phyloP scores from a whole-genome alignment of 2,113 vertebrate genomes.

The human region GRCh38 chr4:78722001-78722500 shows the following conservation, averaged over 20 bases:
- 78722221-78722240: not conserved
- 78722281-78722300: slow-evolving; percentile 17
- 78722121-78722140: not conserved
- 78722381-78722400: not conserved
- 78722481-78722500: not conserved
- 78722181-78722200: not conserved
- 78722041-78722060: not conserved
- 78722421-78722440: not conserved
- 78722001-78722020: not conserved
- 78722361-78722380: not conserved
- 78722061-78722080: not conserved
- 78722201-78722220: not conserved
- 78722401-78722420: not conserved
- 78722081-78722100: not conserved
- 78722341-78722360: slow-evolving; percentile 24
- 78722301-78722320: not conserved
- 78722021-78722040: not conserved
- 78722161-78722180: not conserved
- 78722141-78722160: not conserved
- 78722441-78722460: not conserved
- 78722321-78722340: slow-evolving; percentile 1
- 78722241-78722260: not conserved
- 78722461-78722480: not conserved
- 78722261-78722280: not conserved
- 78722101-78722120: not conserved